These are phyloP conservation scores for Microcebus jonahi DNA, from an alignment of 2,113 vertebrate species.

Conservation along the genomic window DNA sequence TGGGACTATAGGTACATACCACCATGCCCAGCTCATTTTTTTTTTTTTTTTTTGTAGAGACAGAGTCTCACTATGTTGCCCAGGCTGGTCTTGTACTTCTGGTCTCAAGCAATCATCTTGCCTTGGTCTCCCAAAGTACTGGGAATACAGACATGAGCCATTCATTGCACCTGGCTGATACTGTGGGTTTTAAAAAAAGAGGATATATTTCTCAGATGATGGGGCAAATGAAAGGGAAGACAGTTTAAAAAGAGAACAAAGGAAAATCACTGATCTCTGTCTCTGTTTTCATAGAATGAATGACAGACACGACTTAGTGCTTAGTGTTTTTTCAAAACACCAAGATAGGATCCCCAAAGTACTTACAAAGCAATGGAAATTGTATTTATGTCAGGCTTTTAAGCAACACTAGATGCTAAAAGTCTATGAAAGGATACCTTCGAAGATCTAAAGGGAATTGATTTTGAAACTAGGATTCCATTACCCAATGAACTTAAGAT, in stretches of 20 bases:
- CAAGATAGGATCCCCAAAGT: background rate
- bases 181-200: background rate
- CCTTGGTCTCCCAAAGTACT: background rate
- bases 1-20: background rate
- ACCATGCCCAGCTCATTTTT: background rate
- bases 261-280: background rate
- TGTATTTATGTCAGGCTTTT: background rate
- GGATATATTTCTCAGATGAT: background rate
- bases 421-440: background rate
- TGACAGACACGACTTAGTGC: background rate
- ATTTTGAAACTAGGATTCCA: conserved; percentile 13
- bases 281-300: background rate
- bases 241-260: background rate
- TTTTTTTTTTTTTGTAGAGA: background rate
- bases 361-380: background rate
- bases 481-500: background rate
- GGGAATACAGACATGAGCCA: background rate
- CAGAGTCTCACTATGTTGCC: background rate
- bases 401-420: background rate
- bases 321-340: background rate
- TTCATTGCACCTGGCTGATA: background rate
- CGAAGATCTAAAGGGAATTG: background rate
- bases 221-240: conserved; percentile 4
- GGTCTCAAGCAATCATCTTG: background rate
- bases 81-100: background rate